phyloP scores from a whole-genome alignment of 2,113 vertebrate genomes.

The Nesogale talazaci region DNA sequence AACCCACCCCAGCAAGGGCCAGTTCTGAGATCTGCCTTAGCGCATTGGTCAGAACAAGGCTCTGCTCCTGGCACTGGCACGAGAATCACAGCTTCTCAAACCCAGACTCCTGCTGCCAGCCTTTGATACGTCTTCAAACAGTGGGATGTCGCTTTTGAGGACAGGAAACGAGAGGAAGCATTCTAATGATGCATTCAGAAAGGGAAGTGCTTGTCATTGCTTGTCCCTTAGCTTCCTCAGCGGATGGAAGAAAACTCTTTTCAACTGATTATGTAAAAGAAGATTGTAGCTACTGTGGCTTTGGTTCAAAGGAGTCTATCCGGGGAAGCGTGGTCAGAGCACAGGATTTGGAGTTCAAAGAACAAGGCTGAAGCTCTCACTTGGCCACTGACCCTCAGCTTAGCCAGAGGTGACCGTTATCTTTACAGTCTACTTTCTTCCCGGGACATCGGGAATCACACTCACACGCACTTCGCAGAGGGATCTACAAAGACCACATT shows the following conservation, averaged over 20 bases:
- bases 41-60: slow-evolving; percentile 55
- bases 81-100: slow-evolving; percentile 50
- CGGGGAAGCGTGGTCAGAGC: neutral
- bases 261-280: slow-evolving; percentile 16
- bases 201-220: neutral
- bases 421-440: neutral
- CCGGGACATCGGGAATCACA: neutral
- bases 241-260: slow-evolving; percentile 30
- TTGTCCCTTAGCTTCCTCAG: slow-evolving; percentile 1
- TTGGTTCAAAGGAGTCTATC: slow-evolving; percentile 4
- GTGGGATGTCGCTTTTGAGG: neutral
- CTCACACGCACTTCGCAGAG: neutral
- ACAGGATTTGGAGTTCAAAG: neutral
- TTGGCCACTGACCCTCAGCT: neutral
- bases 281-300: neutral
- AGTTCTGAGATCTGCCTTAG: slow-evolving; percentile 26
- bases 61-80: neutral
- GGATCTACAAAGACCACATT: slow-evolving; percentile 29
- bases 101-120: neutral
- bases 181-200: neutral
- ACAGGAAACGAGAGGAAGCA: neutral
- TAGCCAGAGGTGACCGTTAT: neutral
- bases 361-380: neutral
- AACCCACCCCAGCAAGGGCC: slow-evolving; percentile 7
- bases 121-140: neutral